phyloP scores from a whole-genome alignment of 2,888 invertebrate genomes.

The Spodoptera exigua region DNA sequence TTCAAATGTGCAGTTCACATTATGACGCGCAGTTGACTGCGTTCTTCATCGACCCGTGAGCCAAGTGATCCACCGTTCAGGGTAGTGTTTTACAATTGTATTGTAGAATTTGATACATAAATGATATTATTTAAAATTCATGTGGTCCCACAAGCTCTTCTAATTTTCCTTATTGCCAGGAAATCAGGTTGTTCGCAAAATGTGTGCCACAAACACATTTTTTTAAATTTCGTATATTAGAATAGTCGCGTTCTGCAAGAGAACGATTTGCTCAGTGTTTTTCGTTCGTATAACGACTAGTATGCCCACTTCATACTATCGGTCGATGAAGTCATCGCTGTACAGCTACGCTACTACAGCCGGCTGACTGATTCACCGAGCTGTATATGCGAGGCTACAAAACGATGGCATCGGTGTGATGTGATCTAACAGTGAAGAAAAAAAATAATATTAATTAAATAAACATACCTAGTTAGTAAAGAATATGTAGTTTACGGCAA shows the following conservation, averaged over 20 bases:
- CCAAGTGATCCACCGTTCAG: constrained; percentile 89
- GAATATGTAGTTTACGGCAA: no score
- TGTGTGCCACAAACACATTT: constrained; percentile 1
- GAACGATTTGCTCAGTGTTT: neutral
- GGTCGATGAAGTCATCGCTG: constrained; percentile 1
- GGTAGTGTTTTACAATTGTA: constrained; percentile 69
- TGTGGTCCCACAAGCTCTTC: constrained; percentile 9
- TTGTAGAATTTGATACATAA: constrained; percentile 36
- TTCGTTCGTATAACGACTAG: neutral
- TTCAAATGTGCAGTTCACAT: constrained; percentile 88
- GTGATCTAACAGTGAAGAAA: neutral
- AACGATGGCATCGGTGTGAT: constrained; percentile 15
- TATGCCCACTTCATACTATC: constrained; percentile 44
- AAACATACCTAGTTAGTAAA: no score
- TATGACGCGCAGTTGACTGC: constrained; percentile 84
- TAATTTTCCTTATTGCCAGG: no score
- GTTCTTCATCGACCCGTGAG: constrained; percentile 90
- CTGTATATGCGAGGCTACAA: constrained; percentile 15
- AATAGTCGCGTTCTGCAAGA: constrained; percentile 3
- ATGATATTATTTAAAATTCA: constrained; percentile 1
- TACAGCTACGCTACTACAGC: constrained; percentile 3
- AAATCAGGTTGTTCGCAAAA: neutral
- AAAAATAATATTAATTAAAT: no score
- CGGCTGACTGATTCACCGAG: constrained; percentile 24
- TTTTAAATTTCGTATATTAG: constrained; percentile 11